These are phyloP conservation scores for Anolis sagrei DNA, from an alignment of 2,113 vertebrate species.

Conservation along the genomic window DNA sequence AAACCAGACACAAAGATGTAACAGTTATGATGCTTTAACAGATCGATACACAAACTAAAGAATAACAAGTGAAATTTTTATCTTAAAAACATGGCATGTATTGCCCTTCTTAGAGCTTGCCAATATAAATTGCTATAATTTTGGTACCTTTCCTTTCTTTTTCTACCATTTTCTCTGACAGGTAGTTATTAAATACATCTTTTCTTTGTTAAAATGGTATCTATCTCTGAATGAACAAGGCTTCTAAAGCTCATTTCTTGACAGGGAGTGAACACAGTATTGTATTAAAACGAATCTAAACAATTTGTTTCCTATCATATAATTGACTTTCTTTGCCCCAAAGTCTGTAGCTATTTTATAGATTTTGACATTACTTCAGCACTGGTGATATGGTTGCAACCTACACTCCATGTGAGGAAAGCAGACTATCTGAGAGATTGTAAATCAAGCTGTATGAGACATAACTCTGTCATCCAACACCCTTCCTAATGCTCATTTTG, in stretches of 20 bases:
- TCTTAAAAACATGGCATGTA: rapidly evolving
- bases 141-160: slow-evolving; percentile 20
- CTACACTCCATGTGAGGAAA: neutral
- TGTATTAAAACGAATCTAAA: slow-evolving; percentile 32
- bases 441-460: no score
- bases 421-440: neutral
- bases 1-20: neutral
- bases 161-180: slow-evolving; percentile 33
- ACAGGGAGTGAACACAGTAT: slow-evolving; percentile 20
- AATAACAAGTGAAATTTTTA: neutral
- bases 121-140: neutral
- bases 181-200: slow-evolving; percentile 24
- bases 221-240: slow-evolving; percentile 28
- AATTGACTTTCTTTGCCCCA: neutral
- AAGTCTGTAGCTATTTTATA: neutral
- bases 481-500: neutral
- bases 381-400: no score
- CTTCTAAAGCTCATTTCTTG: neutral
- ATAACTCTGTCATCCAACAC: neutral
- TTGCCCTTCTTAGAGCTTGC: slow-evolving; percentile 20
- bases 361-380: neutral
- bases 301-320: neutral
- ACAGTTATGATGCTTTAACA: slow-evolving; percentile 9
- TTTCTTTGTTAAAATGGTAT: neutral
- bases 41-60: neutral